phyloP scores from a whole-genome alignment of 2,888 invertebrate genomes.

The Deroplatys truncata region DNA sequence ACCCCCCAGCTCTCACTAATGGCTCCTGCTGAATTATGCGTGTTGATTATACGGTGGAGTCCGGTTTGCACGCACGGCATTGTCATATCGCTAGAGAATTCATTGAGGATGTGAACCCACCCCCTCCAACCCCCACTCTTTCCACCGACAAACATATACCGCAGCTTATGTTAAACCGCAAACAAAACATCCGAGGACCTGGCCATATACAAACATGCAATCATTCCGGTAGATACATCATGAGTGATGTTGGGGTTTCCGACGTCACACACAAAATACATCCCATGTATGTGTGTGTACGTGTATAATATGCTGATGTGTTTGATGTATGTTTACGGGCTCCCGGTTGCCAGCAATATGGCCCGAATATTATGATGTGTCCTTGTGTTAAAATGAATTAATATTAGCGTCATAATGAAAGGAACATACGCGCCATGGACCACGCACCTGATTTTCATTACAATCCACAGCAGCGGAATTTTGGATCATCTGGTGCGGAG shows the following conservation, averaged over 20 bases:
- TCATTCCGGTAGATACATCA: constrained; percentile 24
- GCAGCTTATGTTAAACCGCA: background rate
- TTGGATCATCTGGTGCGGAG: background rate
- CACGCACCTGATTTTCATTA: background rate
- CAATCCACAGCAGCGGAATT: background rate
- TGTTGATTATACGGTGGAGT: constrained; percentile 20
- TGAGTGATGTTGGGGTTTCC: constrained; percentile 18
- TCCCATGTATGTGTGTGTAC: constrained; percentile 1
- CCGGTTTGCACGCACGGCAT: constrained; percentile 19
- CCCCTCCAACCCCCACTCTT: background rate
- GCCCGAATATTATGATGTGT: background rate
- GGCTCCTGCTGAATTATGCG: constrained; percentile 17
- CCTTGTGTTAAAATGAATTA: constrained; percentile 15
- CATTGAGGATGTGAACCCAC: constrained; percentile 15
- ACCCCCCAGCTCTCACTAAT: background rate
- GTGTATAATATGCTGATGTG: constrained; percentile 17
- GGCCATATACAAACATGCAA: constrained; percentile 17
- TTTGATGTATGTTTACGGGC: constrained; percentile 21
- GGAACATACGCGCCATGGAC: background rate
- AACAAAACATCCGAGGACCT: constrained; percentile 15
- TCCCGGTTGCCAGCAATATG: constrained; percentile 12
- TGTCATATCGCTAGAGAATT: constrained; percentile 20
- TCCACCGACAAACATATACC: background rate
- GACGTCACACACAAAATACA: constrained; percentile 15
- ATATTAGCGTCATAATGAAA: constrained; percentile 6